A percentile compares a stretch with the other conserved stretches of the same genome.
These are phyloP conservation scores for Chloroceryle inda DNA, from an alignment of 2,797 vertebrate species.

Conservation along the genomic window DNA sequence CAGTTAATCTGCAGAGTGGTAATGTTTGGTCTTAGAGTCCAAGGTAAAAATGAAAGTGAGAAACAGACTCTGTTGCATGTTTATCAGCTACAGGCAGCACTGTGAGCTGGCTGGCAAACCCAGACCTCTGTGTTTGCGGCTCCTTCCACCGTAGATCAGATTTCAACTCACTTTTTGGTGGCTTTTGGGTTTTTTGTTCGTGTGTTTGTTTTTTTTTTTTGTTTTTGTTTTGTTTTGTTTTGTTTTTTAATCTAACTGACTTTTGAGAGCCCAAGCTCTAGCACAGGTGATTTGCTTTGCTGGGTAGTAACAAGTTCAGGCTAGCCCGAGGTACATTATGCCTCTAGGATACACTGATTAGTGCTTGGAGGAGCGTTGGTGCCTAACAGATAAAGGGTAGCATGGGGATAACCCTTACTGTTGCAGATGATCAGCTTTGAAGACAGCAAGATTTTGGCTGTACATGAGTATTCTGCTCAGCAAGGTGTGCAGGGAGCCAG, in stretches of 20 bases:
- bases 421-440: not conserved
- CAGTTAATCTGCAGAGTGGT: not conserved
- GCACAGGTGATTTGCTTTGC: constrained; percentile 31
- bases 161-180: not conserved
- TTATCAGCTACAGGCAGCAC: not conserved
- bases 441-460: constrained; percentile 16
- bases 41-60: not conserved
- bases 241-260: not conserved
- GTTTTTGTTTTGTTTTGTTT: too few relatives aligned
- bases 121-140: not conserved
- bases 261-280: not conserved
- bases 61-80: not conserved
- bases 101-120: not conserved
- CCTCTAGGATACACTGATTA: not conserved
- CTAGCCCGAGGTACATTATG: not conserved
- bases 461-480: constrained; percentile 9
- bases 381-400: not conserved
- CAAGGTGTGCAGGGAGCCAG: constrained; percentile 45
- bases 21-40: not conserved
- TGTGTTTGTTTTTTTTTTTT: too few relatives aligned
- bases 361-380: fast-evolving
- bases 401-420: not conserved
- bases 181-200: too few relatives aligned
- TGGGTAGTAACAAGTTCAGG: constrained; percentile 9
- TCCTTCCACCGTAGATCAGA: not conserved